Evolutionary conservation across 2,888 invertebrate genomes (phyloP).

Genomic region (Tinea trinotella): DNA sequence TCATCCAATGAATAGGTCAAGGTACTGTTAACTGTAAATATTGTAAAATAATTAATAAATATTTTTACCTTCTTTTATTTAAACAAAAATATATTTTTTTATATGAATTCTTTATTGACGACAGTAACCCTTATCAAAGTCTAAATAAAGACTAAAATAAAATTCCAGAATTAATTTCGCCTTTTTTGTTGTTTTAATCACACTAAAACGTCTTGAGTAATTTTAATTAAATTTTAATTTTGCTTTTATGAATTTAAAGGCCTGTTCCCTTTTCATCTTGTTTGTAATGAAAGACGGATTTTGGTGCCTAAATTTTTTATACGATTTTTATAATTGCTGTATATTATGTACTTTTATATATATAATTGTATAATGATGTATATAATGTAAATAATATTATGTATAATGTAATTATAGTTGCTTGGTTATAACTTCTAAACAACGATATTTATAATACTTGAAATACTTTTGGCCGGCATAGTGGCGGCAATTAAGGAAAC

Average conservation of each 20-base stretch:
- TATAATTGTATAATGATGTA: not conserved
- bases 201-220: not conserved
- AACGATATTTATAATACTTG: too few species aligned
- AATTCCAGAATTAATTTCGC: not conserved
- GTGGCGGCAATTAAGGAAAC: too few species aligned
- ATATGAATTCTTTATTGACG: not conserved
- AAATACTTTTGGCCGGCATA: too few species aligned
- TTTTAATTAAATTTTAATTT: conserved; percentile 1
- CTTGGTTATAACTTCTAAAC: too few species aligned
- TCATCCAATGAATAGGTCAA: too few species aligned
- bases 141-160: not conserved
- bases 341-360: not conserved
- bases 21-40: too few species aligned
- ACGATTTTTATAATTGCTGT: not conserved
- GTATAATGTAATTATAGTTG: too few species aligned
- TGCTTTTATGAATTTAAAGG: not conserved
- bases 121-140: conserved; percentile 8
- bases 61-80: too few species aligned
- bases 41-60: too few species aligned
- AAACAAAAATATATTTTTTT: too few species aligned
- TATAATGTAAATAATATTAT: not conserved
- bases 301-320: not conserved
- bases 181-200: not conserved
- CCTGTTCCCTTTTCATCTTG: too few species aligned
- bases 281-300: too few species aligned